Percentiles rank a stretch among this genome's conserved stretches.
Conservation (phyloP, 2,888 invertebrate species). For the Oligia fasciuncula region DNA sequence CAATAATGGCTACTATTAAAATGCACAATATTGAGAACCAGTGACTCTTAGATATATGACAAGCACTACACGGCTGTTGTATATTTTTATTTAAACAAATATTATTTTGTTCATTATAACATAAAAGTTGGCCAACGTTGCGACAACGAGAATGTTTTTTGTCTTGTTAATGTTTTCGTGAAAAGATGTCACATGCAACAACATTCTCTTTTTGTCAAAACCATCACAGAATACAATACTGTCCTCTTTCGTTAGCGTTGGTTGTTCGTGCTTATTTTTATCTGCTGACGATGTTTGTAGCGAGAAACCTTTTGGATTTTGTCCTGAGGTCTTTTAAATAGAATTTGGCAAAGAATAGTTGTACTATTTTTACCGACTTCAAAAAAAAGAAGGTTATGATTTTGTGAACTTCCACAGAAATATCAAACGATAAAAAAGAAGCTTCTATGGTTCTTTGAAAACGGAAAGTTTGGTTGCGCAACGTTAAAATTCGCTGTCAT, state of each 20-base stretch:
- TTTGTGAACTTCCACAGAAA: background rate
- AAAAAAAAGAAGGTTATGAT: too few relatives aligned
- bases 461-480: background rate
- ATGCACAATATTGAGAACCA: slow-evolving; percentile 26
- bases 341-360: background rate
- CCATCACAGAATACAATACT: slow-evolving; percentile 12
- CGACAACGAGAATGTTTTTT: slow-evolving; percentile 20
- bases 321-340: background rate
- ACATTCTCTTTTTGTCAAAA: slow-evolving; percentile 36
- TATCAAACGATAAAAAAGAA: background rate
- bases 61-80: slow-evolving; percentile 17
- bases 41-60: background rate
- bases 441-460: background rate
- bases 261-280: slow-evolving; percentile 37
- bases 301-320: slow-evolving; percentile 1
- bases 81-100: slow-evolving; percentile 28
- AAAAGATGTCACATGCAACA: slow-evolving; percentile 51
- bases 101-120: slow-evolving; percentile 44
- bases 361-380: background rate
- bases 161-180: slow-evolving; percentile 22
- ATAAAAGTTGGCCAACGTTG: slow-evolving; percentile 33
- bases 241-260: slow-evolving; percentile 39
- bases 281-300: slow-evolving; percentile 21
- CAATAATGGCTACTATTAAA: background rate
- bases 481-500: background rate